Evolutionary conservation across 2,113 vertebrate genomes (phyloP).

Genomic region (Nycticebus coucang): DNA sequence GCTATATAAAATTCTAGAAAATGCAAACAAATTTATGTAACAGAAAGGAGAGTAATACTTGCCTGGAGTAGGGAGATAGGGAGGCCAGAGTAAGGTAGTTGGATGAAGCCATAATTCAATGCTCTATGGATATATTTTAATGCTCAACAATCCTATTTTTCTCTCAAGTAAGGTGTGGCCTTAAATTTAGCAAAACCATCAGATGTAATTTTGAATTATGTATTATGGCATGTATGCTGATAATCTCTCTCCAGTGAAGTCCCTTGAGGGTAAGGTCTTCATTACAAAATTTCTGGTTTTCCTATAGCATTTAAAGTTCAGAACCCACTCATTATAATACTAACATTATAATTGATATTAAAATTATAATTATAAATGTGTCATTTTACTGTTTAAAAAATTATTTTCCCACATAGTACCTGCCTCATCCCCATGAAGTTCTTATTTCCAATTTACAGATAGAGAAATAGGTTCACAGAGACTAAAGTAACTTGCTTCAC

Average conservation of each 20-base stretch:
- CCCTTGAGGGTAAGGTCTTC: not conserved
- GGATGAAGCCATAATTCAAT: not conserved
- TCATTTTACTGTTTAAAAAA: not conserved
- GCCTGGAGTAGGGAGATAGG: not conserved
- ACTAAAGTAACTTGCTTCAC: not conserved
- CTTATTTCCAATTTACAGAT: not conserved
- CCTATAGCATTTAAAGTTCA: not conserved
- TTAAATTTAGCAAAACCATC: constrained; percentile 2
- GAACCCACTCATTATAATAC: not conserved
- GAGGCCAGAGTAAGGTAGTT: not conserved
- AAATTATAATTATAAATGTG: not conserved
- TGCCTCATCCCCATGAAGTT: not conserved
- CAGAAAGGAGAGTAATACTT: not conserved
- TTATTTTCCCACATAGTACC: not conserved
- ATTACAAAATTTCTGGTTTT: constrained; percentile 18
- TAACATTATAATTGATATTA: not conserved
- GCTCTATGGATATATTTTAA: not conserved
- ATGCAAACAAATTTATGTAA: not conserved
- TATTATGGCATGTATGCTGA: not conserved
- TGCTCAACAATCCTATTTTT: not conserved
- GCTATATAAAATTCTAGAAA: not conserved
- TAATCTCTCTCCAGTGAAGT: not conserved
- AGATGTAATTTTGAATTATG: not conserved
- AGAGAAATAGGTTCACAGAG: not conserved
- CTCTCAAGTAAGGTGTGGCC: not conserved